Base-by-base conservation (phyloP, 2,888 invertebrate species). In the Aspidiotus destructor region DNA sequence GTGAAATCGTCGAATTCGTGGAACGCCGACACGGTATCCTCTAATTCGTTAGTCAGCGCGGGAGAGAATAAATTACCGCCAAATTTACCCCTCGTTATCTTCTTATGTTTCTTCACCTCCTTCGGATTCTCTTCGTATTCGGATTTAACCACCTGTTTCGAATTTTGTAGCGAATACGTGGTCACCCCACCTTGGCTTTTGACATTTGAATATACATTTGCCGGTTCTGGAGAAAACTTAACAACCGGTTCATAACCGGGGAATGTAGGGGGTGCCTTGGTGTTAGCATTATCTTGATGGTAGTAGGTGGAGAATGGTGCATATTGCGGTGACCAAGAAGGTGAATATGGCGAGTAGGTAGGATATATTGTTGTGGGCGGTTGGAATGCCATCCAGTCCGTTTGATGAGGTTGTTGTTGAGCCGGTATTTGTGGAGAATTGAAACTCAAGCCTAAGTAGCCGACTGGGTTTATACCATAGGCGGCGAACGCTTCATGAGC, bases 51-150 rank as follows among this genome's bases (percentile, higher is more conserved):
- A 48, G 48, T 48, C 48, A n/a, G 6, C n/a, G 48, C 48, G 48
- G 48, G 48, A 48, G 10, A 13, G 48, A 48, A 48, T n/a, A 48
- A n/a, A 28, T 28, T 28, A 28, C 28, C 28, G 11, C 11, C 6
- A 48, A 48, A 48, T 48, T 48, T 48, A 11, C 11, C n/a, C 48
- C n/a, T 48, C 48, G 10, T 48, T 48, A 48, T 48, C 48, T 48
- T 48, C 48, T 48, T 48, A 48, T 48, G 48, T 48, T 48, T 48
- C 48, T 48, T 48, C 48, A n/a, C n/a, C 28, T 28, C 28, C 6
- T 48, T 48, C 48, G 48, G 48, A n/a, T 48, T 11, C 48, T 48
- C 48, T n/a, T 48, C 48, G n/a, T 48, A 48, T n/a, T 48, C 48
- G 48, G 48, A 13, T 11, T 48, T 48, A 11, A 48, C 48, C 48